Conservation (phyloP, 2,113 vertebrate species). For the Anolis sagrei region DNA sequence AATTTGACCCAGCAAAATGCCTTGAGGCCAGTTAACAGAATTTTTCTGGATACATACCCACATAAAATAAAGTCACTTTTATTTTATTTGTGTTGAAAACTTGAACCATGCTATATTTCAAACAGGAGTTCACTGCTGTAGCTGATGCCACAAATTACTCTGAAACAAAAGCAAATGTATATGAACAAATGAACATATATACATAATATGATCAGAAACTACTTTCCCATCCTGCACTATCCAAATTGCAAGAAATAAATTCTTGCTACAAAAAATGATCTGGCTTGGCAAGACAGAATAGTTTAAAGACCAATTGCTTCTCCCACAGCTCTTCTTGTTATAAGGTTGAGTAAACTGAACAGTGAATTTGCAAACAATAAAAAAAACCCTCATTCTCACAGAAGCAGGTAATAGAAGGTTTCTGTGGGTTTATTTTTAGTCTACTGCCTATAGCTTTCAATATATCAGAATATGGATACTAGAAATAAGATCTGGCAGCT, state of each 20-base stretch:
- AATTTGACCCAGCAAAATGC: neutral
- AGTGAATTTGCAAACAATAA: conserved; percentile 26
- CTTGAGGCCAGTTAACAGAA: neutral
- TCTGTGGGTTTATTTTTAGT: neutral
- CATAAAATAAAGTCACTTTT: neutral
- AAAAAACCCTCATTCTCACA: neutral
- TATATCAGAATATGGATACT: conserved; percentile 37
- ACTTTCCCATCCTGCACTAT: neutral
- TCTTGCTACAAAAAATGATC: neutral
- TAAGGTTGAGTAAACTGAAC: neutral
- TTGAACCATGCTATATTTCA: neutral
- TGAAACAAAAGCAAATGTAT: neutral
- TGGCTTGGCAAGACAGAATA: neutral
- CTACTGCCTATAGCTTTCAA: conserved; percentile 44
- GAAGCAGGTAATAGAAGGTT: neutral
- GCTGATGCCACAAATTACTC: neutral
- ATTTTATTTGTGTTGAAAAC: no score
- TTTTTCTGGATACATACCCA: neutral
- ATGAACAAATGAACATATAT: neutral
- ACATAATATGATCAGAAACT: neutral
- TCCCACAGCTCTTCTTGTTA: neutral
- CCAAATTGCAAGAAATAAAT: neutral
- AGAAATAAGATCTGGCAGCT: conserved; percentile 50
- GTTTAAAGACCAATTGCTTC: neutral
- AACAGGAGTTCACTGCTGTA: neutral